Conservation (phyloP, 2,113 vertebrate species). For the Orcinus orca region DNA sequence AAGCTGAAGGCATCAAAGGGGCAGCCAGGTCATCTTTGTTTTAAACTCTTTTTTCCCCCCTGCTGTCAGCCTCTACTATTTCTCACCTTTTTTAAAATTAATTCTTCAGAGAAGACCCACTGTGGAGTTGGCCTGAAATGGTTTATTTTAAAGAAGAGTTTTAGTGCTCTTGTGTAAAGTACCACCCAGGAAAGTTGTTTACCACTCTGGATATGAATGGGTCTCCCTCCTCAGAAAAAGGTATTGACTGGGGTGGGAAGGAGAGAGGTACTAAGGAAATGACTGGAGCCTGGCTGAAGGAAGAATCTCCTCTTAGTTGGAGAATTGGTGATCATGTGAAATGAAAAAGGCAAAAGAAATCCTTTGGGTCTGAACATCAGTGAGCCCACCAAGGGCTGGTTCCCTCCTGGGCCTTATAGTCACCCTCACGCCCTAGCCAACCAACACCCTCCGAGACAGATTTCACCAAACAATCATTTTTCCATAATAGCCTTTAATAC, state of each 20-base stretch:
- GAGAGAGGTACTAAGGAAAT: neutral
- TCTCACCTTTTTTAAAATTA: slow-evolving; percentile 52
- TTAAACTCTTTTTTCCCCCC: slow-evolving; percentile 50
- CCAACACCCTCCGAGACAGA: slow-evolving; percentile 52
- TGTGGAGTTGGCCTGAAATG: slow-evolving; percentile 48
- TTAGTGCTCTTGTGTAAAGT: slow-evolving; percentile 48
- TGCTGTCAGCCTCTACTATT: slow-evolving; percentile 31
- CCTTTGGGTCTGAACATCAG: neutral
- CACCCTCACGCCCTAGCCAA: neutral
- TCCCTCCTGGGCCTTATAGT: neutral
- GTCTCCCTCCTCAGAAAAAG: neutral
- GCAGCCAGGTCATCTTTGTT: slow-evolving; percentile 55
- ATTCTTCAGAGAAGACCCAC: slow-evolving; percentile 46
- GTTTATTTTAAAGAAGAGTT: slow-evolving; percentile 53
- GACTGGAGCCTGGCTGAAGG: neutral
- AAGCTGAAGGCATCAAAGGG: slow-evolving; percentile 58
- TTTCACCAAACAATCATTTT: slow-evolving; percentile 84
- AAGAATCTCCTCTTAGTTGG: neutral
- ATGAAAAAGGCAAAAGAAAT: neutral
- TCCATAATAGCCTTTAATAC: slow-evolving; percentile 88
- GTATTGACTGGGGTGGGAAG: neutral
- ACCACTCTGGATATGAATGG: neutral
- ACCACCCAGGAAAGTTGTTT: slow-evolving; percentile 33
- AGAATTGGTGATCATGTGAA: neutral
- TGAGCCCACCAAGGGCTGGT: neutral